Base-by-base conservation (phyloP, 2,888 invertebrate species). In the Gerris lacustris region DNA sequence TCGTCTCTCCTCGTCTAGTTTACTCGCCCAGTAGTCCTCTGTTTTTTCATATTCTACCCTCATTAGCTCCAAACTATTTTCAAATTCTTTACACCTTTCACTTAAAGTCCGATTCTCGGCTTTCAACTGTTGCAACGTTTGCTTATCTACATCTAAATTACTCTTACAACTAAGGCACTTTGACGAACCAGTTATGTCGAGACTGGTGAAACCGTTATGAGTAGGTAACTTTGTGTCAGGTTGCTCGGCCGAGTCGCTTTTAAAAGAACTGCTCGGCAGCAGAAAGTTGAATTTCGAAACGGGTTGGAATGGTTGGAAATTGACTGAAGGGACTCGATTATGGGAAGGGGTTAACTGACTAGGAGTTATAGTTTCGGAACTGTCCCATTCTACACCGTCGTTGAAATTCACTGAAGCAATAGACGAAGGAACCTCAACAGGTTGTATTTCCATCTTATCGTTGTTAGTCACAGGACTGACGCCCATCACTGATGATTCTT, bases 1-100 rank as follows among this genome's bases (percentile, higher is more conserved):
- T 74, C 86, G 86, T 45, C 92, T 84, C 80, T 93, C 93, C 73
- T 90, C 91, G 67, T 88, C 87, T 71, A 93, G 81, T 80, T 92
- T 92, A 47, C 82, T 82, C 68, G 87, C 84, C 93, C 93, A 94
- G 81, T 93, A 93, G 79, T 92, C 92, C 79, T 94, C 94, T 79
- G 91, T 90, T 73, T 87, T 87, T 77, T 92, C 92, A 79, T 91
- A 92, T 78, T 92, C 93, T 66, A 83, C 83, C 76, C 86, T 86
- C 81, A 93, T 82, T 77, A 89, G 83, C 78, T 91, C 91, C 70
- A 92, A 81, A 76, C 89, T 89, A 68, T 81, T 81, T 80, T 92
- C 91, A 68, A 92, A 81, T 73, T 91, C 89, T 71, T 84, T 84
- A 78, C 84, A 86, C 73, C 76, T 72, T 55, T 74, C 74, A 55